A percentile compares a stretch with the other conserved stretches of the same genome.
These are phyloP conservation scores for Stylophora pistillata DNA, from an alignment of 64 coral and sea anemone genomes.

Conservation along the genomic window DNA sequence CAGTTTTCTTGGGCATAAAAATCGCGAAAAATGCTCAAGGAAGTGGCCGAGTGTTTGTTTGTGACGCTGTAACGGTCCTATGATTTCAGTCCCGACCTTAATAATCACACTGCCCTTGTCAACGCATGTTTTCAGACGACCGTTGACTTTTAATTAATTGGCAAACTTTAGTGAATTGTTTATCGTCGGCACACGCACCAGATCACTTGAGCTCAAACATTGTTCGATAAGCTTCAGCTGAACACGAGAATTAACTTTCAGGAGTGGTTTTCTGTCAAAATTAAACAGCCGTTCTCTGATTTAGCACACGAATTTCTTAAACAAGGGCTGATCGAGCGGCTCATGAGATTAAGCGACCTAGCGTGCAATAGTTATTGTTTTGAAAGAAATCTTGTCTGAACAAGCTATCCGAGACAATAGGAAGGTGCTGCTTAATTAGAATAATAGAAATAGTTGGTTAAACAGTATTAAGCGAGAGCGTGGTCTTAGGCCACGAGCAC, in stretches of 20 bases:
- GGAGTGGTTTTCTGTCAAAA: neutral
- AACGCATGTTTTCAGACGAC: neutral
- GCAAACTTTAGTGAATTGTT: neutral
- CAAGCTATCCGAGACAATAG: slow-evolving; percentile 36
- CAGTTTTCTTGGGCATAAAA: neutral
- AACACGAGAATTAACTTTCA: neutral
- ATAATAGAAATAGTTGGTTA: slow-evolving; percentile 31
- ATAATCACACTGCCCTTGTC: neutral
- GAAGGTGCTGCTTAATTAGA: neutral
- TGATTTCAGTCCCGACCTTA: neutral
- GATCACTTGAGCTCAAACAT: neutral
- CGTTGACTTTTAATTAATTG: slow-evolving; percentile 22
- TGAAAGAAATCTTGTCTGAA: slow-evolving; percentile 47
- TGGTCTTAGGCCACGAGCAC: slow-evolving; percentile 25
- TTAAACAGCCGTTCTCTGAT: slow-evolving; percentile 11
- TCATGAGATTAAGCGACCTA: slow-evolving; percentile 1
- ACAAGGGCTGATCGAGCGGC: slow-evolving; percentile 12
- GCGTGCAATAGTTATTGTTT: slow-evolving; percentile 29
- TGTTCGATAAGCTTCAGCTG: neutral
- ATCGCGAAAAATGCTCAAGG: neutral
- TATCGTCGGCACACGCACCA: neutral
- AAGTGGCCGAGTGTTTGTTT: neutral
- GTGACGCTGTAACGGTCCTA: neutral
- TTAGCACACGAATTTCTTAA: neutral
- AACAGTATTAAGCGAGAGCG: slow-evolving; percentile 47